Evolutionary conservation across 92 coral and sea anemone genomes (phyloP), one percentile per base, ranked within the genome.

Genomic region (Bergia sp.): DNA sequence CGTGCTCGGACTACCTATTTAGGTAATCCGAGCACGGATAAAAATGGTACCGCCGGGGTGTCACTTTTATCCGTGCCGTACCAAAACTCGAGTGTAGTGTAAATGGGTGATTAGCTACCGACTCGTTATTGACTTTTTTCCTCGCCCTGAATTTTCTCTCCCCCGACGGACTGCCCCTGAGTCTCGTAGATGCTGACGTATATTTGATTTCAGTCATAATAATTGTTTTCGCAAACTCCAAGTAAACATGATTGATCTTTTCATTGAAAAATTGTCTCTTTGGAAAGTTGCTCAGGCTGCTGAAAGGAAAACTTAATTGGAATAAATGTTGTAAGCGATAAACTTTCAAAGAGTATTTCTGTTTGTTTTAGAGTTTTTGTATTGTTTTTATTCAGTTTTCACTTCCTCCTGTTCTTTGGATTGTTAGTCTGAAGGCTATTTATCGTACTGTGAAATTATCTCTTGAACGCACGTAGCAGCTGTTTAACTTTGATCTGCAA

Each of bases 391-490:
- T 61, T 61, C 20, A 6, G 18, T 61, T 3, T 61, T 13, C 69
- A 61, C 2, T 61, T 61, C 69, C 29, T 61, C 69, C 15, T 61
- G 69, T 61, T 16, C 20, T 61, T 3, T 61, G n/a, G 69, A 61
- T 61, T 61, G 69, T 61, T 61, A 18, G 12, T 61, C 69, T 21
- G 20, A 18, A 61, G 69, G 69, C 69, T 61, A 21, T 61, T 61
- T 61, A 61, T 61, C 69, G 69, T 61, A 61, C 69, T 61, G 69
- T 61, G 69, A 61, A 61, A 61, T 61, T 61, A 61, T 61, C 69
- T 16, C 23, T 61, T 61, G 7, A 61, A 21, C 23, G 29, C 12
- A 21, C n/a, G 29, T 5, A 61, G 20, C 69, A 61, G 11, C 69
- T 61, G 69, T 61, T 61, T 61, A 61, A 61, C 69, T 61, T 61